Base-by-base conservation (phyloP, 2,888 invertebrate genomes). In the Melipona beecheii region DNA sequence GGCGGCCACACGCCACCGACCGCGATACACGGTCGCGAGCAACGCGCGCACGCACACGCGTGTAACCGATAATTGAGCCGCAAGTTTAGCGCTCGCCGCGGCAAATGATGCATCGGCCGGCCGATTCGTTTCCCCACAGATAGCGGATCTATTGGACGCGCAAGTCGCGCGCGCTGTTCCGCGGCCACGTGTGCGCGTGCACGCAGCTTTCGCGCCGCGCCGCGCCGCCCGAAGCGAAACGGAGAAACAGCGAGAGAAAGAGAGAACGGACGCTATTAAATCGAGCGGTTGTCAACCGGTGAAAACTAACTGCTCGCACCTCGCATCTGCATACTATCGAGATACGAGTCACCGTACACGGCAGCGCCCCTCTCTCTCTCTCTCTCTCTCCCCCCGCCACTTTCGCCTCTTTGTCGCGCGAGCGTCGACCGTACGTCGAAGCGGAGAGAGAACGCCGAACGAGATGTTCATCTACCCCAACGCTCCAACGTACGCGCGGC, bases 111-210 rank as follows among this genome's bases (percentile, higher is more conserved):
- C 90, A 89, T 89, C 89, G 89, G 81, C 87, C 83, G 85, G 90
- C 90, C 89, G 90, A 90, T 92, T 91, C 90, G 90, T 92, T 92
- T 92, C 82, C 89, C 90, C 86, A n/a, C 88, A 92, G 93, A 92
- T 92, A 93, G 90, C 86, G 86, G 91, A 92, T 93, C 93, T 92
- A 89, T 90, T 89, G 71, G 90, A 89, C 84, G 86, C 86, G 87
- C 43, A 43, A 71, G 90, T 90, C 84, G 86, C 86, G 78, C 75
- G 78, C 54, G 73, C 76, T 68, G 49, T 43, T 36, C 60, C 43
- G 74, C 70, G 58, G 60, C 75, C 72, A 73, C 75, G 81, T 84
- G 86, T 69, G 73, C 31, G 58, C 60, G 81, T 84, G 83, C 74
- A 79, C 52, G 64, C 68, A 49, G 83, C 90, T 81, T 82, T 90